Conservation (phyloP, 1,140 invertebrate species). For the Archegozetes longisetosus region DNA sequence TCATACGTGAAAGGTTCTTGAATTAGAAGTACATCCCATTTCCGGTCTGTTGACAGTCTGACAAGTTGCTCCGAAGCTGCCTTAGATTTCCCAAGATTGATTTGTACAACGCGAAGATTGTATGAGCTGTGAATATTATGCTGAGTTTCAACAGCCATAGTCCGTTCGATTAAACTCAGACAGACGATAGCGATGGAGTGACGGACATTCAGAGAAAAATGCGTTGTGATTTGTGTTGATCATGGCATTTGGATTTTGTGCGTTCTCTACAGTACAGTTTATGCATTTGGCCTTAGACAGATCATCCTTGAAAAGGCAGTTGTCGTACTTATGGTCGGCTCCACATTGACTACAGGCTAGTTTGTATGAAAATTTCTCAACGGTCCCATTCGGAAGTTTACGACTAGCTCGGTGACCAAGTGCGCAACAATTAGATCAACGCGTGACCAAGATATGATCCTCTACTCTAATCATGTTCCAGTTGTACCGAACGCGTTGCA, state of each 20-base stretch:
- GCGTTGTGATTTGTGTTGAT: neutral
- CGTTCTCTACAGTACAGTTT: neutral
- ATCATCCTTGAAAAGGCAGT: neutral
- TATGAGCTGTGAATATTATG: neutral
- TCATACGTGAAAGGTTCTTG: neutral
- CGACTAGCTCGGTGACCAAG: neutral
- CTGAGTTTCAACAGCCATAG: too few relatives aligned
- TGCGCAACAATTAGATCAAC: neutral
- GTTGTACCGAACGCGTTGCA: too few relatives aligned
- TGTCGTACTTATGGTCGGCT: neutral
- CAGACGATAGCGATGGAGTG: too few relatives aligned
- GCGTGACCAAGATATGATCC: neutral
- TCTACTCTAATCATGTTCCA: too few relatives aligned
- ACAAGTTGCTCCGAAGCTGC: neutral
- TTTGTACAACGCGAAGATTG: neutral
- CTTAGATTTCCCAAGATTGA: neutral
- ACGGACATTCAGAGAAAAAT: neutral
- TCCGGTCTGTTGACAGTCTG: neutral
- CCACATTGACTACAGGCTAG: neutral
- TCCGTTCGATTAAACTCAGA: neutral
- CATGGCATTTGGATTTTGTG: too few relatives aligned
- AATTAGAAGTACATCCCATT: neutral
- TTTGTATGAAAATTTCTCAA: neutral
- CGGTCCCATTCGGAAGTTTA: neutral
- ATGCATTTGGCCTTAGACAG: neutral